Base-by-base conservation (phyloP, 2,888 invertebrate species). In the Panzeria rudis region DNA sequence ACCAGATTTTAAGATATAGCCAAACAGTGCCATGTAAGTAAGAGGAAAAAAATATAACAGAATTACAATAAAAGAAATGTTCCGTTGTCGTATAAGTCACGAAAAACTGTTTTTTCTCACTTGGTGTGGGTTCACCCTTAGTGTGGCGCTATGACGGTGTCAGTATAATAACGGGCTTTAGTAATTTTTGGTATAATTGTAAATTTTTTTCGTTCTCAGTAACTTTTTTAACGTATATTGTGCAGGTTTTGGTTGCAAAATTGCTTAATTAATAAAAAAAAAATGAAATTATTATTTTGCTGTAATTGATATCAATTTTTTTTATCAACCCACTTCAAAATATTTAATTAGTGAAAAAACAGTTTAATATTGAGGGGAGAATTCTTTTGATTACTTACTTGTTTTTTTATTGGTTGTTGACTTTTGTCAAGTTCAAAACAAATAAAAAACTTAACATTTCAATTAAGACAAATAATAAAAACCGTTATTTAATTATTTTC, bases 251-350 rank as follows among this genome's bases (percentile, higher is more conserved):
- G n/a, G 0, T 20, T 47, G 29, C 29, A 29, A 47, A 47, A 17
- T 54, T 23, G 17, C 35, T 17, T 64, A 7, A 62, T 56, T 61
- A 47, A 73, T 73, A 41, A 52, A 3, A 68, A n/a, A 44, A 23
- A n/a, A 23, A 68, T 29, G n/a, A n/a, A 25, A 50, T 35, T 38
- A 59, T 68, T 44, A 35, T 38, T 68, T n/a, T 38, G 3, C 32
- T 44, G 41, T 59, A 56, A 68, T 66, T 64, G 29, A 32, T 66
- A 76, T 64, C 17, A 32, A 11, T n/a, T 52, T 41, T 52, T 41
- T 41, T 56, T 38, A 56, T 50, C 50, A 78, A 17, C n/a, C 61
- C 69, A 50, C 77, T 52, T 61, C 29, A 77, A 38, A 61, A 20
- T 41, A 52, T 13, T 68, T 61, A 69, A 61, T 61, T 78, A 52